Evolutionary conservation across 2,888 invertebrate genomes (phyloP).

Genomic region (Napeogenes inachia): DNA sequence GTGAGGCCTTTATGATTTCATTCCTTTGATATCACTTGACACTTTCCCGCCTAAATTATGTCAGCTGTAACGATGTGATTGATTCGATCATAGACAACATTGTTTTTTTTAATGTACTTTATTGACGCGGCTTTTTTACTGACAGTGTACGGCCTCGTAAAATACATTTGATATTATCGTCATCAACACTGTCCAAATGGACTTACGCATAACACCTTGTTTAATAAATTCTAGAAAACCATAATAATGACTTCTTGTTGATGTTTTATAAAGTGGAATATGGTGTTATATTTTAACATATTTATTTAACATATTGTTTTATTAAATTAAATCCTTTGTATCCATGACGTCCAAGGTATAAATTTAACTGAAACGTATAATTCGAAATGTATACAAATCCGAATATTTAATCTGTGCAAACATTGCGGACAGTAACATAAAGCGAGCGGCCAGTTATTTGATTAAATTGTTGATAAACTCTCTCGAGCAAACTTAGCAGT

Average conservation of each 20-base stretch:
- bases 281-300: too few species aligned
- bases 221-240: background rate
- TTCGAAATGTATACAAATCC: constrained; percentile 8
- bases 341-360: too few species aligned
- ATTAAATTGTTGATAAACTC: constrained; percentile 32
- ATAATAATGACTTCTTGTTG: too few species aligned
- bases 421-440: constrained; percentile 23
- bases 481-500: constrained; percentile 17
- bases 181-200: background rate
- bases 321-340: too few species aligned
- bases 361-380: background rate
- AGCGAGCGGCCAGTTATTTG: constrained; percentile 24
- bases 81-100: constrained; percentile 18
- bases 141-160: constrained; percentile 6
- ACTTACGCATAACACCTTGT: background rate
- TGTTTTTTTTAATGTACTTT: constrained; percentile 7
- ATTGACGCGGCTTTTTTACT: background rate
- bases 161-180: constrained; percentile 6
- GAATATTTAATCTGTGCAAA: constrained; percentile 16
- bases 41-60: constrained; percentile 36
- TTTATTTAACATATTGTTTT: too few species aligned
- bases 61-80: constrained; percentile 23
- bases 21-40: constrained; percentile 54
- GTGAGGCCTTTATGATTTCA: constrained; percentile 56
- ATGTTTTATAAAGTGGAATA: too few species aligned